A percentile compares a stretch with the other conserved stretches of the same genome.
phyloP scores from a whole-genome alignment of 2,888 invertebrate genomes.

The Clunio marinus region DNA sequence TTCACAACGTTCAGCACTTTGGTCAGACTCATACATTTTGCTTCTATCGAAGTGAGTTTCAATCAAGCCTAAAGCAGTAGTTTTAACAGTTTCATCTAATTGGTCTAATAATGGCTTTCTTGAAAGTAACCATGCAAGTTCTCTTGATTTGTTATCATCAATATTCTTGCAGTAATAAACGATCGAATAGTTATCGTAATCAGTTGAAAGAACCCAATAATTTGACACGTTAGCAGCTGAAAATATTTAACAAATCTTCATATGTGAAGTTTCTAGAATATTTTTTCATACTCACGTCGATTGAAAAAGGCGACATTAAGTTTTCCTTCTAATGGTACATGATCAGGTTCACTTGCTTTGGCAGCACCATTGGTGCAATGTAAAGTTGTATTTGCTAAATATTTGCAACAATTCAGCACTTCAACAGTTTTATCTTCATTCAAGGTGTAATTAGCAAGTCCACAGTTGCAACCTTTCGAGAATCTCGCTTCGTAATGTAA shows the following conservation, averaged over 20 bases:
- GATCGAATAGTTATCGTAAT: conserved; percentile 28
- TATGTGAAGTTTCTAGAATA: too few relatives aligned
- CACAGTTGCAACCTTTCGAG: conserved; percentile 15
- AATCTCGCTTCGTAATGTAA: background rate
- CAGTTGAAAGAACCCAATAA: conserved; percentile 19
- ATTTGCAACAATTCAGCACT: conserved; percentile 23
- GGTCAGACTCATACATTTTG: background rate
- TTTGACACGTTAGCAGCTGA: conserved; percentile 1
- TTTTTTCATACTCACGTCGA: conserved; percentile 7
- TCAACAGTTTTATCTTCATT: conserved; percentile 10
- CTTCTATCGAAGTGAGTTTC: conserved; percentile 5
- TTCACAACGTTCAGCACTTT: background rate
- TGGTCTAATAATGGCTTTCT: background rate
- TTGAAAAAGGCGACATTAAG: conserved; percentile 5
- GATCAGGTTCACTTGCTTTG: background rate
- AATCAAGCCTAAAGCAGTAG: background rate
- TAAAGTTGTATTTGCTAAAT: background rate
- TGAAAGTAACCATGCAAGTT: conserved; percentile 22
- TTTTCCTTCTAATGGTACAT: conserved; percentile 13
- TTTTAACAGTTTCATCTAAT: background rate
- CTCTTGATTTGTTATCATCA: conserved; percentile 11
- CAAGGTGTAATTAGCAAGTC: background rate
- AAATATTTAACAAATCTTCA: background rate
- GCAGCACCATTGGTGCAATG: background rate
- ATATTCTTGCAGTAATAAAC: conserved; percentile 12